Evolutionary conservation across 2,888 invertebrate genomes (phyloP), one percentile per base, ranked within the genome.

Genomic region (Metalampra italica): DNA sequence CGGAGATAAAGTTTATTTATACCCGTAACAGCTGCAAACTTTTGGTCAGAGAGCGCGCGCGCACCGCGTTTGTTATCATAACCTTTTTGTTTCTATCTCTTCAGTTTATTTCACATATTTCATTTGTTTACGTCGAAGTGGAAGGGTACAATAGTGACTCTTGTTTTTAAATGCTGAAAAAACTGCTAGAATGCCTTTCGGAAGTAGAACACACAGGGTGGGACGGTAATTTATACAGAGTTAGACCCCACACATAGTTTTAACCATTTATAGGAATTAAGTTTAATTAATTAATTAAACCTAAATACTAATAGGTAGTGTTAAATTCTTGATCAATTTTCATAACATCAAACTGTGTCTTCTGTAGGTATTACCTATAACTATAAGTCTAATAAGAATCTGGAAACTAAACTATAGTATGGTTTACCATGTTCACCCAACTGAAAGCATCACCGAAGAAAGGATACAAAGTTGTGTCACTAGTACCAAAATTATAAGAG

Each of bases 1-100:
- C 84, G 79, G 83, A 83, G 80, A 85, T 86, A 87, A 86, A 86
- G 72, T 81, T 82, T 88, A 89, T 89, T 88, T 86, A 86, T 88
- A 88, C 74, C 55, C 63, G 54, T 56, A 85, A 86, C 88, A 89
- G 89, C 89, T 89, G 89, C 88, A 87, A 88, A 88, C 89, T 87
- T 89, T 85, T 89, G 89, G 88, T 89, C 87, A 88, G n/a, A n/a
- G n/a, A n/a, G 83, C 81, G 74, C 77, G 74, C 62, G 75, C 73
- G 71, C 64, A 66, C 65, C 65, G 57, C 70, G 81, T 80, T 84
- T 83, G 76, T 82, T 84, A 72, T 73, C 75, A 46, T 71, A 78
- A 75, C 65, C 74, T 78, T 82, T 77, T 76, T 81, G 75, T 76
- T 78, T 73, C 80, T 81, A 83, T 77, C 75, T 75, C 66, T 66